Evolutionary conservation across 1,140 invertebrate genomes (phyloP).

Genomic region (Diprion similis): DNA sequence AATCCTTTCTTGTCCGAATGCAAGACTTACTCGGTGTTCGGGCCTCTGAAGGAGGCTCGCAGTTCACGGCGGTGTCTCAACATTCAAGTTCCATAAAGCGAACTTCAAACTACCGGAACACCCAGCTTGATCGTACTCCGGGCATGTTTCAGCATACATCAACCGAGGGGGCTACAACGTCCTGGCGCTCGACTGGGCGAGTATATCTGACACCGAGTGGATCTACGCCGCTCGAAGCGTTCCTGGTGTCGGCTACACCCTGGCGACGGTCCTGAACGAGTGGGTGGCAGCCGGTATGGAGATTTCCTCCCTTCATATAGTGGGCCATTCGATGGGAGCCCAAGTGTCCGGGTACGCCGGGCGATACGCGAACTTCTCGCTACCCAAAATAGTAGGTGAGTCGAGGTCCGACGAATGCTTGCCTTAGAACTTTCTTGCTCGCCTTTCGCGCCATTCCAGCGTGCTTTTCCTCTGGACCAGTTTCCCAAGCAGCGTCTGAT

Average conservation of each 20-base stretch:
- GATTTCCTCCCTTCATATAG: constrained; percentile 67
- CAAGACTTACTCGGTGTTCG: background rate
- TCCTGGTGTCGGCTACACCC: constrained; percentile 54
- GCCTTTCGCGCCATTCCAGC: no score
- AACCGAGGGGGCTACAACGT: constrained; percentile 48
- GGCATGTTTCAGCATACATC: constrained; percentile 47
- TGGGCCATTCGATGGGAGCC: constrained; percentile 79
- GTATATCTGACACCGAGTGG: constrained; percentile 66
- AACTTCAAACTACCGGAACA: background rate
- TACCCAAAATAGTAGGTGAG: constrained; percentile 51
- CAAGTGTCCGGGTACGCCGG: constrained; percentile 76
- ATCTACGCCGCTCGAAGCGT: constrained; percentile 62
- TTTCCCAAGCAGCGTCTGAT: no score
- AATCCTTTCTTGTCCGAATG: background rate
- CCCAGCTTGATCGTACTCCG: background rate
- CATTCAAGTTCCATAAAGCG: no score
- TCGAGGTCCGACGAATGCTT: background rate
- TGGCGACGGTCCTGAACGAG: constrained; percentile 29
- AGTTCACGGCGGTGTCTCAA: no score
- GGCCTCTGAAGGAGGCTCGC: background rate
- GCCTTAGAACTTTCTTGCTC: no score
- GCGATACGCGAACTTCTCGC: constrained; percentile 43
- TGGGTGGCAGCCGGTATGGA: constrained; percentile 45
- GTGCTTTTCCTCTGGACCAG: no score
- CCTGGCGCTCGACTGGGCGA: constrained; percentile 67